Evolutionary conservation across 1,140 invertebrate genomes (phyloP), one percentile per base, ranked within the genome.

Genomic region (Globodera ellingtonae): DNA sequence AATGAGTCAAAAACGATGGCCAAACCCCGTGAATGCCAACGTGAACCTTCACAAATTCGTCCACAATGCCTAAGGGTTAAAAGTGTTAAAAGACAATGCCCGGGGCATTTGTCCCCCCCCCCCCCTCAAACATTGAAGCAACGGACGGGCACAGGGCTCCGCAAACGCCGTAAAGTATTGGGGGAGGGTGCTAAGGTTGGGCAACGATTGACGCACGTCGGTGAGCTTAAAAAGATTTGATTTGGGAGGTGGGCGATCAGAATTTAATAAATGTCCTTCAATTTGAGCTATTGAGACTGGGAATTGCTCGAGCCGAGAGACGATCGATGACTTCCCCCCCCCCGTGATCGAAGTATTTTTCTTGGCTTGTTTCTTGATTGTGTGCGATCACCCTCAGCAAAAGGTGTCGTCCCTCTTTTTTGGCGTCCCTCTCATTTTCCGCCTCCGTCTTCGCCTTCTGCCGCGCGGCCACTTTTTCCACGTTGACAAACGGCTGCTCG

Each of bases 121-220:
- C 35, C 46, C 35, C 3, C 10, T 4, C 67, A 4, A 50, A 62
- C 81, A 80, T 78, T 86, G 85, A 8, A 83, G 75, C 67, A 85
- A 82, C 35, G 84, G 84, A 76, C 77, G 72, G 9, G 52, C 85
- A 18, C 46, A 65, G 13, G 76, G 84, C 24, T 87, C 85, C 6
- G 73, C 85, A 74, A 85, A 85, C 24, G 85, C 84, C 44, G 71
- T 74, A 65, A 83, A 86, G 66, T 85, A 85, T 85, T 86, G 84
- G 18, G 84, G 85, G 48, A 86, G 72, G 44, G 76, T 75, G 13
- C 47, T 48, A 6, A 86, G 52, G 79, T 84, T 70, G 62, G 84
- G 84, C 44, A 84, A 65, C 44, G 72, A 71, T 13, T 56, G 3
- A 44, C 72, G 15, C n/a, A 76, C 72, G 15, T 78, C 75, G 50